These are phyloP conservation scores for Brachionus asplanchnoidis DNA, from an alignment of 1,140 invertebrate genomes.

Conservation along the genomic window DNA sequence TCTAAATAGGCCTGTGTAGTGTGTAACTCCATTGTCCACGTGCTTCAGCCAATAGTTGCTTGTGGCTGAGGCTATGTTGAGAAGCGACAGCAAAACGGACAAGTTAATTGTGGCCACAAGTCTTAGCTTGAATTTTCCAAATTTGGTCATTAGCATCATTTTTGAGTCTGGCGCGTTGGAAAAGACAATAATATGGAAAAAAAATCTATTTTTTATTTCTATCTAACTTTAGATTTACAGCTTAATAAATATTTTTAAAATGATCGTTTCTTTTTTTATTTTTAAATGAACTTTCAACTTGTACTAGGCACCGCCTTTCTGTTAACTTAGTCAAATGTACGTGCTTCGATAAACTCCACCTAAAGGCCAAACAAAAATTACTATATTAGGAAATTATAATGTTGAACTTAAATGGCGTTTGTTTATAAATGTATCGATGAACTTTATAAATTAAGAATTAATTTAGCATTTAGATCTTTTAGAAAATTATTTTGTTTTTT, in stretches of 20 bases:
- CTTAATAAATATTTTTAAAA: neutral
- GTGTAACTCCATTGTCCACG: neutral
- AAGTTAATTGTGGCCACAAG: conserved; percentile 30
- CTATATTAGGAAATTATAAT: conserved; percentile 2
- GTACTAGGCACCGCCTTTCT: neutral
- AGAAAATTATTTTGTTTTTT: neutral
- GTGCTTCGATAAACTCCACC: neutral
- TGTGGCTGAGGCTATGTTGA: neutral
- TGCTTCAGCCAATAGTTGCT: conserved; percentile 33
- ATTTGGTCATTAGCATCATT: conserved; percentile 42
- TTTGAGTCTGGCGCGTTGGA: neutral
- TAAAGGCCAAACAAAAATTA: conserved; percentile 1
- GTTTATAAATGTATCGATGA: neutral
- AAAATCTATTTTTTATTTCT: neutral
- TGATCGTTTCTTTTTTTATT: neutral
- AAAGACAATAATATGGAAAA: neutral
- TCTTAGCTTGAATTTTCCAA: conserved; percentile 38
- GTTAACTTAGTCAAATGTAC: neutral
- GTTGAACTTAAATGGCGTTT: conserved; percentile 15
- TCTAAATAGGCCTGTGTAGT: conserved; percentile 18
- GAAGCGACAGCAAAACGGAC: neutral
- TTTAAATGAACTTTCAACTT: neutral
- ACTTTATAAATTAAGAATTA: conserved; percentile 38
- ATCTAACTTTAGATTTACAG: neutral
- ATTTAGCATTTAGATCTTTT: neutral